phyloP scores from a whole-genome alignment of 2,888 invertebrate genomes.

The Tetragnatha montana region DNA sequence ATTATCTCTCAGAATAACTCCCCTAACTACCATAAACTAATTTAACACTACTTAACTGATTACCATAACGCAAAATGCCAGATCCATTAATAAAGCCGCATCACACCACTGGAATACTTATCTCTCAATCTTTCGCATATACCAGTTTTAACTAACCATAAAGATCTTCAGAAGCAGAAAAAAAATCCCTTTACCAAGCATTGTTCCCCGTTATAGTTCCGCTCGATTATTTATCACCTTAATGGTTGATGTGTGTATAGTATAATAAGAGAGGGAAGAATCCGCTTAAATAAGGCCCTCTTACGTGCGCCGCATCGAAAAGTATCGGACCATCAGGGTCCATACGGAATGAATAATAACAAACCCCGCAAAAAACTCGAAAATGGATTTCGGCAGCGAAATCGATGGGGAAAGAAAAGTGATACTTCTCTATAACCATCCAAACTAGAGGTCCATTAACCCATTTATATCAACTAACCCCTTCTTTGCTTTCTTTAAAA shows the following conservation, averaged over 20 bases:
- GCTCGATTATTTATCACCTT: background rate
- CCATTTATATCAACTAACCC: constrained; percentile 49
- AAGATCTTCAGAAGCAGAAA: background rate
- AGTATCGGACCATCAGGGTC: background rate
- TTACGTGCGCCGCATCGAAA: background rate
- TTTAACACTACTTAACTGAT: too few species aligned
- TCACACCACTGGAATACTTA: background rate
- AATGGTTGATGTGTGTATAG: background rate
- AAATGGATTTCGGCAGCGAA: background rate
- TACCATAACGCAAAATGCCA: too few species aligned
- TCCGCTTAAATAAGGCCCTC: background rate
- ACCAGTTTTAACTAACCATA: background rate
- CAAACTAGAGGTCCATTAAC: constrained; percentile 43
- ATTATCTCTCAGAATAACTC: too few species aligned
- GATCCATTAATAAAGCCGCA: too few species aligned
- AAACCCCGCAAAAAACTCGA: background rate
- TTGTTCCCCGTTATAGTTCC: background rate
- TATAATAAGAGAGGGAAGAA: background rate
- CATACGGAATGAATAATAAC: background rate
- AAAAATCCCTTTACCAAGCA: background rate
- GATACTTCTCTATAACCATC: constrained; percentile 27
- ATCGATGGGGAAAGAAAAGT: constrained; percentile 41
- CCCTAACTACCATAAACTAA: too few species aligned
- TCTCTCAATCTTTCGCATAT: background rate
- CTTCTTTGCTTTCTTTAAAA: constrained; percentile 46